These are phyloP conservation scores for Xyliphius kryptos DNA, from an alignment of 2,113 vertebrate species.

Conservation along the genomic window DNA sequence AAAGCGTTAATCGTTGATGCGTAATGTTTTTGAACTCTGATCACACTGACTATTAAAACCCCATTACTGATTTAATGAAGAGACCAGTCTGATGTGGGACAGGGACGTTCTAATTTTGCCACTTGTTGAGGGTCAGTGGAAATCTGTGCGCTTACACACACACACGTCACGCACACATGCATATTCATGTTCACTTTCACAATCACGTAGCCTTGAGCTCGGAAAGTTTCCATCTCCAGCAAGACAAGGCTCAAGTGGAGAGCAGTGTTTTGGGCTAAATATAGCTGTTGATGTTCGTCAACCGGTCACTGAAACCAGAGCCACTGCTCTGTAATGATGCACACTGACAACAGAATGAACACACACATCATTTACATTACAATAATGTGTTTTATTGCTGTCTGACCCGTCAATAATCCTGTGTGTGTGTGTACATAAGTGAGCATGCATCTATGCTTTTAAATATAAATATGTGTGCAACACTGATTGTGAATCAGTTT, in stretches of 20 bases:
- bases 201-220: not conserved
- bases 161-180: not conserved
- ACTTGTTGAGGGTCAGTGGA: constrained; percentile 20
- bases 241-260: not conserved
- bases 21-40: constrained; percentile 23
- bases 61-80: constrained; percentile 40
- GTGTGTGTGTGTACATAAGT: too few relatives aligned
- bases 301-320: not conserved
- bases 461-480: too few relatives aligned
- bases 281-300: not conserved
- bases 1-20: not conserved
- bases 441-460: too few relatives aligned
- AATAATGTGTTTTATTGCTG: too few relatives aligned
- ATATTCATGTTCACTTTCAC: not conserved
- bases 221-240: not conserved
- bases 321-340: not conserved
- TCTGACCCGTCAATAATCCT: too few relatives aligned
- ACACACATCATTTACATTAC: too few relatives aligned
- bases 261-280: not conserved
- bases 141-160: not conserved
- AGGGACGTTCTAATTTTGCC: constrained; percentile 29
- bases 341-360: not conserved
- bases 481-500: too few relatives aligned
- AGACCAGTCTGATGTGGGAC: constrained; percentile 31
- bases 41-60: constrained; percentile 37